A percentile compares a stretch with the other conserved stretches of the same genome.
Conservation (phyloP, 2,113 vertebrate species). For the Caretta caretta region DNA sequence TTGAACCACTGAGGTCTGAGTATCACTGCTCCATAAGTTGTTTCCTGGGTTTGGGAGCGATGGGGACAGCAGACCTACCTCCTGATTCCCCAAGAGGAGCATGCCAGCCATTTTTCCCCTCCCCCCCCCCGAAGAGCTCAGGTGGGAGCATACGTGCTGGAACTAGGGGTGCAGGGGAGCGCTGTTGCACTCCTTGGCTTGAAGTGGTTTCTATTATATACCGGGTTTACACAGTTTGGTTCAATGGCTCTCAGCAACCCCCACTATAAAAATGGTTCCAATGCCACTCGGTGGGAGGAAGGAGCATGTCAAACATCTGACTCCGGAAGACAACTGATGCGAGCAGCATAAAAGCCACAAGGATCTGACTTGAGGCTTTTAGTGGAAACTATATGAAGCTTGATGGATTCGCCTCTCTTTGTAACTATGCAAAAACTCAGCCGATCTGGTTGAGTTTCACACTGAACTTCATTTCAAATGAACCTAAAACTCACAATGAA, state of each 20-base stretch:
- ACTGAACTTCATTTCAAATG: neutral
- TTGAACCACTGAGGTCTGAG: neutral
- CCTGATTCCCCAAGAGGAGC: neutral
- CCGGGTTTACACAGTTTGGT: too few relatives aligned
- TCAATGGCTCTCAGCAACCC: too few relatives aligned
- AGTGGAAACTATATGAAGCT: rapidly evolving
- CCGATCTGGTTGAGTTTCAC: neutral
- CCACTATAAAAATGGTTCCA: too few relatives aligned
- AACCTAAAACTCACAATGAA: constrained; percentile 42
- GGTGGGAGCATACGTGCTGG: neutral
- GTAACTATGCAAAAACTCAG: neutral
- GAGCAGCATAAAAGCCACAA: neutral
- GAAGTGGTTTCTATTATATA: too few relatives aligned
- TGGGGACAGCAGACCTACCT: neutral
- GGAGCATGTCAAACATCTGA: neutral
- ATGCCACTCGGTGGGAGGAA: neutral
- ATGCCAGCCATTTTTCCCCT: neutral
- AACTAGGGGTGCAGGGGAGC: too few relatives aligned
- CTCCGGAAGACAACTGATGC: neutral
- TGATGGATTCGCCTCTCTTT: neutral
- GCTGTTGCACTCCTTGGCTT: too few relatives aligned
- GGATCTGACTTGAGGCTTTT: neutral
- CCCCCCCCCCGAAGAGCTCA: neutral
- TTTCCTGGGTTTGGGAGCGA: neutral
- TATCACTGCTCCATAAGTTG: neutral